These are phyloP conservation scores for Eupithecia insigniata DNA, from an alignment of 2,888 invertebrate genomes.

Conservation along the genomic window DNA sequence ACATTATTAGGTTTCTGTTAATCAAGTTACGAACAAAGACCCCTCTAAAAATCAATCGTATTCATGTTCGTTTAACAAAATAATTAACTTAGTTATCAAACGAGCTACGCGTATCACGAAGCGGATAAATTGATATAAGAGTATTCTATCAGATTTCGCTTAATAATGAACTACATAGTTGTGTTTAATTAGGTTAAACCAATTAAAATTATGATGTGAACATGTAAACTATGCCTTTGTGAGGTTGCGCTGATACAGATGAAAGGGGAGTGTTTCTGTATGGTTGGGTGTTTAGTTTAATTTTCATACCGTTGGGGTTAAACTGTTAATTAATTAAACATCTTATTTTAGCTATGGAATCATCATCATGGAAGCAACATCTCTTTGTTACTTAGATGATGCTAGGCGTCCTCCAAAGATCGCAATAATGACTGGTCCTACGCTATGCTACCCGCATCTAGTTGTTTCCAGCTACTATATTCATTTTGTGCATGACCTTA, in stretches of 20 bases:
- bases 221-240: slow-evolving; percentile 44
- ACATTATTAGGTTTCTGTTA: not conserved
- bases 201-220: slow-evolving; percentile 43
- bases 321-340: slow-evolving; percentile 2
- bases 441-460: not conserved
- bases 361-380: not conserved
- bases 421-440: not conserved
- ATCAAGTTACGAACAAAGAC: not conserved
- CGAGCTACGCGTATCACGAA: not conserved
- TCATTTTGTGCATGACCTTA: not conserved
- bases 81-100: not conserved
- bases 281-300: slow-evolving; percentile 29
- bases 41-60: not conserved
- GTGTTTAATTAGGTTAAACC: slow-evolving; percentile 42
- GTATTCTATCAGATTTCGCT: slow-evolving; percentile 17
- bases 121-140: slow-evolving; percentile 1
- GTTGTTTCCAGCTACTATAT: not conserved
- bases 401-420: not conserved
- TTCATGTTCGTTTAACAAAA: not conserved
- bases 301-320: not conserved
- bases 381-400: not conserved
- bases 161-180: slow-evolving; percentile 36
- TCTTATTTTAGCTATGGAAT: not conserved
- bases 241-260: slow-evolving; percentile 35
- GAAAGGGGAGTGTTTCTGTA: slow-evolving; percentile 34